Evolutionary conservation across 2,113 vertebrate species (phyloP).

Genomic region (Calypte anna): DNA sequence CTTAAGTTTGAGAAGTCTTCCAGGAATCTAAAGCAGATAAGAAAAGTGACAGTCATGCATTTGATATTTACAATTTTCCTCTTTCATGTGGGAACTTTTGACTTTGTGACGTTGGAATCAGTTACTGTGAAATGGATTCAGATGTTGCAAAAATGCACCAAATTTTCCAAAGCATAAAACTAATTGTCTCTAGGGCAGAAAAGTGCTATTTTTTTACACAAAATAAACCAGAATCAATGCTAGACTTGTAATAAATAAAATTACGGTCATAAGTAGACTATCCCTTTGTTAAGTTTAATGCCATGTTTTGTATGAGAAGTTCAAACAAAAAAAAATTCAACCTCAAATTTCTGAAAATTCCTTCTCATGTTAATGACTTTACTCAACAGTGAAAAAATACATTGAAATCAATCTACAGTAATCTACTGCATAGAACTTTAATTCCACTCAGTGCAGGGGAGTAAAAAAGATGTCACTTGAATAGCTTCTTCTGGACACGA

Average conservation of each 20-base stretch:
- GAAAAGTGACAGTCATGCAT: neutral
- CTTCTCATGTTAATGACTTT: neutral
- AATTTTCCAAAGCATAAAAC: neutral
- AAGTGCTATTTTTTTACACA: slow-evolving; percentile 17
- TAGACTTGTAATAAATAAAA: slow-evolving; percentile 11
- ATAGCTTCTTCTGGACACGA: neutral
- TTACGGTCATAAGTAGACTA: neutral
- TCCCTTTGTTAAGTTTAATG: slow-evolving; percentile 6
- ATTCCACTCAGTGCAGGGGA: neutral
- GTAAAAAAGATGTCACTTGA: neutral
- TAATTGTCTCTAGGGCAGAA: neutral
- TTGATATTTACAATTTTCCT: neutral
- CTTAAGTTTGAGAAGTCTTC: neutral
- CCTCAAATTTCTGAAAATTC: neutral
- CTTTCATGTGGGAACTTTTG: neutral
- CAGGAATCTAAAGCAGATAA: neutral
- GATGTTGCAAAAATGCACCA: slow-evolving; percentile 24
- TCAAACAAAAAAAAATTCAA: neutral
- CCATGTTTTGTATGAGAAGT: neutral
- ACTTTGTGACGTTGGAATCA: neutral
- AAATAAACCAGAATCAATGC: slow-evolving; percentile 6
- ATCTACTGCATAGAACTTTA: neutral
- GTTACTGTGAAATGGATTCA: slow-evolving; percentile 14
- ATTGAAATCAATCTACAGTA: neutral
- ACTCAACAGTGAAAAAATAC: neutral